Conservation (phyloP, 2,113 vertebrate genomes). For the Crypturellus undulatus region DNA sequence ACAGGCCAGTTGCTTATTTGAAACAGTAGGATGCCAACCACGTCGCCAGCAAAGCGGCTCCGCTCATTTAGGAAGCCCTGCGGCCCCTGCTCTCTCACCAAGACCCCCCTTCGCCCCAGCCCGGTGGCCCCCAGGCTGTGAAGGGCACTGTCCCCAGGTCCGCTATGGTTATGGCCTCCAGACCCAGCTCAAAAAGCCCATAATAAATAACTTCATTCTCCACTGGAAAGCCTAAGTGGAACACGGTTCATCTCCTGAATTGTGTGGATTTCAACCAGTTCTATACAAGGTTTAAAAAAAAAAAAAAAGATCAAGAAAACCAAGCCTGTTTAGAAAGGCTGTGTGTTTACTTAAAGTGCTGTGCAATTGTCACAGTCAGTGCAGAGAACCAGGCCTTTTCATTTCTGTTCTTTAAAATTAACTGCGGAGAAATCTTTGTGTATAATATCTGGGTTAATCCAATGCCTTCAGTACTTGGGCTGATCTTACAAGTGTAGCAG, state of each 20-base stretch:
- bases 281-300: background rate
- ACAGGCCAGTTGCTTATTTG: background rate
- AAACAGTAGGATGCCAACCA: background rate
- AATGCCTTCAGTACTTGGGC: background rate
- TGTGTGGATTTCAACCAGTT: background rate
- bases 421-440: background rate
- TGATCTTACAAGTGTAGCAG: background rate
- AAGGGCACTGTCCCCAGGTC: background rate
- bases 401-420: background rate
- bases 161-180: background rate
- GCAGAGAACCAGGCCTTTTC: background rate
- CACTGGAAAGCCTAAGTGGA: background rate
- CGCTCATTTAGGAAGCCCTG: background rate
- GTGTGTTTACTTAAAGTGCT: background rate
- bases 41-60: background rate
- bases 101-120: background rate
- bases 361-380: background rate
- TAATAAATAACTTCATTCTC: background rate
- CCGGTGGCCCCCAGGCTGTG: background rate
- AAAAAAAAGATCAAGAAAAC: background rate
- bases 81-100: background rate
- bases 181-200: background rate
- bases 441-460: conserved; percentile 37
- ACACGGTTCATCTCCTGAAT: background rate
- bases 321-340: background rate